phyloP scores from a whole-genome alignment of 92 coral and sea anemone genomes.

The Porites lobata region DNA sequence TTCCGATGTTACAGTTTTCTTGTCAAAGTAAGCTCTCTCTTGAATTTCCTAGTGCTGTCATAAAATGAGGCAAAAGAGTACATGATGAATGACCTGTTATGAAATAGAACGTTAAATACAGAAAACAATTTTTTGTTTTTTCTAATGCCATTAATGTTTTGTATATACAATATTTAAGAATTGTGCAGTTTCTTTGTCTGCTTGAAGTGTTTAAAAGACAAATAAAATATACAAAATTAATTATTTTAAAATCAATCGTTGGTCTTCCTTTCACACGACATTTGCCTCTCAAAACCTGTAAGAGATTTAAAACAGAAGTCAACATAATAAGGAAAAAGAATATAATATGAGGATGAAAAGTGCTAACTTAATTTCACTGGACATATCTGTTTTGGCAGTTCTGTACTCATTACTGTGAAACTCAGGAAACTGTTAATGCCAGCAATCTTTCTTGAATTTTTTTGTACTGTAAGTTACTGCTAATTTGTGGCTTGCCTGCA shows the following conservation, averaged over 20 bases:
- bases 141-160: neutral
- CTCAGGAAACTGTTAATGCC: no score
- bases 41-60: neutral
- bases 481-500: no score
- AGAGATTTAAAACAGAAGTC: neutral
- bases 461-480: no score
- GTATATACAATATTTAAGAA: constrained; percentile 25
- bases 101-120: neutral
- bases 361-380: no score
- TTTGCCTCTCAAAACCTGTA: constrained; percentile 26
- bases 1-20: neutral
- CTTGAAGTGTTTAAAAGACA: neutral
- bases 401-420: no score
- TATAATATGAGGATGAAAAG: no score
- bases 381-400: no score
- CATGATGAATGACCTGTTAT: neutral
- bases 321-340: neutral
- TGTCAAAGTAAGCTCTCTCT: neutral
- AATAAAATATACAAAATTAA: constrained; percentile 11
- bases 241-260: neutral
- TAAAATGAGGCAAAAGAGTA: neutral
- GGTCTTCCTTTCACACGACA: neutral
- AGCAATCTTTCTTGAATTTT: no score
- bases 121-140: neutral
- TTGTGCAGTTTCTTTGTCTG: neutral